These are phyloP conservation scores for Bradypodion ventrale DNA, from an alignment of 2,797 vertebrate genomes.

Conservation along the genomic window DNA sequence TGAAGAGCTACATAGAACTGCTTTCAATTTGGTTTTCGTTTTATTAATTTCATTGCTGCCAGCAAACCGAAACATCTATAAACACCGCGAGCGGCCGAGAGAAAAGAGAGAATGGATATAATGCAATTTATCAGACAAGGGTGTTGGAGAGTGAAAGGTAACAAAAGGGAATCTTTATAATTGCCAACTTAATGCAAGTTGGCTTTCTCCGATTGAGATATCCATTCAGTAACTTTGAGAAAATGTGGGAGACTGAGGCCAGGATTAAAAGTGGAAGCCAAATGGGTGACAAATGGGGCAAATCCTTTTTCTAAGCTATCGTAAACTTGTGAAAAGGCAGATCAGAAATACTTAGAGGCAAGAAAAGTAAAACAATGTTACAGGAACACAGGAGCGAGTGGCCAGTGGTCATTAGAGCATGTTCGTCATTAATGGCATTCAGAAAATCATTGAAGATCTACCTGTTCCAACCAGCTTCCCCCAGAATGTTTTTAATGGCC, in stretches of 20 bases:
- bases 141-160: slow-evolving; percentile 47
- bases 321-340: background rate
- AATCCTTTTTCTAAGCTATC: background rate
- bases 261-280: background rate
- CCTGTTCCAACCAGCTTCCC: no score
- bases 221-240: background rate
- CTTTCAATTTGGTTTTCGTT: slow-evolving; percentile 73
- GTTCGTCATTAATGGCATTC: no score
- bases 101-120: slow-evolving; percentile 66
- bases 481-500: no score
- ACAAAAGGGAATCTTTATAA: slow-evolving; percentile 36
- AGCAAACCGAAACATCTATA: slow-evolving; percentile 47
- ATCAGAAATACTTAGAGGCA: background rate
- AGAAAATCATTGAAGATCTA: no score
- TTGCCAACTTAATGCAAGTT: slow-evolving; percentile 39
- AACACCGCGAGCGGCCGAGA: background rate
- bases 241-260: background rate
- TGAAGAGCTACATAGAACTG: slow-evolving; percentile 72
- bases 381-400: no score
- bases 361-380: no score
- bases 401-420: no score
- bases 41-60: slow-evolving; percentile 65
- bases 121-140: slow-evolving; percentile 61
- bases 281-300: background rate
- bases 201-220: slow-evolving; percentile 17